These are phyloP conservation scores for Parus major DNA, from an alignment of 2,113 vertebrate species.

Conservation along the genomic window DNA sequence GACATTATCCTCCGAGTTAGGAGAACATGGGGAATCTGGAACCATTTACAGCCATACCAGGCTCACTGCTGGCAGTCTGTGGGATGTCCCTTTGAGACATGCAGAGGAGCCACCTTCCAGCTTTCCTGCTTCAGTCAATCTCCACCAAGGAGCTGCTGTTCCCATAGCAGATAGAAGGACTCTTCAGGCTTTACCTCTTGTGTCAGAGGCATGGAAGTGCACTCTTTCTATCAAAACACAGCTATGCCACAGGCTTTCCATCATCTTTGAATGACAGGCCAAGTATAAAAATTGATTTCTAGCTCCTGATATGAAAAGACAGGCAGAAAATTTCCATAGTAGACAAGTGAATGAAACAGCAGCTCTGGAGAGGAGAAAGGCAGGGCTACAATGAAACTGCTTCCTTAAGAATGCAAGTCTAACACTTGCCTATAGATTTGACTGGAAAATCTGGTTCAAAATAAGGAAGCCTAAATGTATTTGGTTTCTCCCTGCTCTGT, in stretches of 20 bases:
- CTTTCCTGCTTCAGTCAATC: background rate
- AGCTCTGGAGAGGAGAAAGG: background rate
- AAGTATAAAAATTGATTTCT: background rate
- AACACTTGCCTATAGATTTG: background rate
- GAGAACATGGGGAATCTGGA: background rate
- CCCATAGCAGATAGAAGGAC: background rate
- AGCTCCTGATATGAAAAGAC: background rate
- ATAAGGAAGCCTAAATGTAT: background rate
- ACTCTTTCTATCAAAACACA: background rate
- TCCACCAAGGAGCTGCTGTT: background rate
- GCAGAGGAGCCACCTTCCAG: background rate
- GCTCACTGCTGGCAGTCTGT: background rate
- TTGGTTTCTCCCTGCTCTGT: background rate
- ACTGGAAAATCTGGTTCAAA: background rate
- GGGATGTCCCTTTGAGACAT: background rate
- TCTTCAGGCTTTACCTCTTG: background rate
- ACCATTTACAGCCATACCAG: background rate
- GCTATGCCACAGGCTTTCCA: background rate
- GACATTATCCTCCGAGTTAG: background rate
- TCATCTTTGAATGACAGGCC: background rate
- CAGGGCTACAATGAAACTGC: background rate
- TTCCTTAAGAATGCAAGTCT: background rate
- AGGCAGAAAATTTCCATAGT: background rate
- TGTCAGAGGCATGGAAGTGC: background rate
- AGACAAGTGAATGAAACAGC: background rate